Evolutionary conservation across 2,888 invertebrate genomes (phyloP).

Genomic region (Merodon equestris): DNA sequence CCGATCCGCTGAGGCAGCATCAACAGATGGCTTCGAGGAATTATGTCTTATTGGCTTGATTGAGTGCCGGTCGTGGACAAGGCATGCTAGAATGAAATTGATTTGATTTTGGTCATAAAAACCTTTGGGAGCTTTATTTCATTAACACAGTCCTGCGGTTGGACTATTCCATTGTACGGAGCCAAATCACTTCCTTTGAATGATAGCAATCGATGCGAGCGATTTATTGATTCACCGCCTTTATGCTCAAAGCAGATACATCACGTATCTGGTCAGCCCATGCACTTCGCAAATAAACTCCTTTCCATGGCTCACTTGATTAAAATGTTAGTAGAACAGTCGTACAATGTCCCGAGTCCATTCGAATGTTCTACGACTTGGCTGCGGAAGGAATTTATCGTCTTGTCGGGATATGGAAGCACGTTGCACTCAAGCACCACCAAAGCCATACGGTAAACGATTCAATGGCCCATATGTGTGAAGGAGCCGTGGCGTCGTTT

Average conservation of each 20-base stretch:
- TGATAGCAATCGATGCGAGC: too few relatives aligned
- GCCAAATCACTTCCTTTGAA: too few relatives aligned
- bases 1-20: background rate
- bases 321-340: conserved; percentile 72
- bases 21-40: background rate
- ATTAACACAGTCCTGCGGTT: too few relatives aligned
- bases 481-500: conserved; percentile 32
- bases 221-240: too few relatives aligned
- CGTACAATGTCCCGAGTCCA: conserved; percentile 1
- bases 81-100: too few relatives aligned
- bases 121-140: too few relatives aligned
- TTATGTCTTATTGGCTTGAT: conserved; percentile 47
- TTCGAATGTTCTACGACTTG: conserved; percentile 3
- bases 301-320: conserved; percentile 73
- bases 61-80: background rate
- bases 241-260: too few relatives aligned
- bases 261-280: too few relatives aligned
- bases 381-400: conserved; percentile 52
- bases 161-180: too few relatives aligned
- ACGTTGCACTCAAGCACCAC: conserved; percentile 30
- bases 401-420: conserved; percentile 39
- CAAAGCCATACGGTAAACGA: conserved; percentile 43
- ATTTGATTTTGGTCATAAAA: too few relatives aligned
- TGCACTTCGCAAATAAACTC: conserved; percentile 44
- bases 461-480: conserved; percentile 16